A percentile compares a stretch with the other conserved stretches of the same genome.
These are phyloP conservation scores for Microtus oregoni DNA, from an alignment of 2,113 vertebrate species.

Conservation along the genomic window DNA sequence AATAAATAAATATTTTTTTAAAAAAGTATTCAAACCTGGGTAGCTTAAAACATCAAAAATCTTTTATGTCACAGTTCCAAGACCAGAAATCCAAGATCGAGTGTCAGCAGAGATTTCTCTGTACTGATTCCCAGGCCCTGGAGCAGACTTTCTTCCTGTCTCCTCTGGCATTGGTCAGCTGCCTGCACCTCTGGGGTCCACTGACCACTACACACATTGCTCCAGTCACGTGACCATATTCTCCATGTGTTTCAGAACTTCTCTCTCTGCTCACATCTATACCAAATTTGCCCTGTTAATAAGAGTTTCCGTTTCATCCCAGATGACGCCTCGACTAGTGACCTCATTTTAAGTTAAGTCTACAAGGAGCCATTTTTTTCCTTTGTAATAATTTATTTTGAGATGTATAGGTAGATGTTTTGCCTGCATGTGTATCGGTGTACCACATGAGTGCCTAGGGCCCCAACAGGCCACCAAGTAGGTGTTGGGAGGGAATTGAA, in stretches of 20 bases:
- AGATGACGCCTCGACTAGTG: neutral
- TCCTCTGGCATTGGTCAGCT: too few relatives aligned
- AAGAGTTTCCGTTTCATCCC: neutral
- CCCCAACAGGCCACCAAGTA: neutral
- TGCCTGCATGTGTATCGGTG: neutral
- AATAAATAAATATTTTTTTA: too few relatives aligned
- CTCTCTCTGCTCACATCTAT: neutral
- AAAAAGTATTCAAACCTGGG: neutral
- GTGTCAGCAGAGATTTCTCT: neutral
- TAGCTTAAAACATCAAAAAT: neutral
- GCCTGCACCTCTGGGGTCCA: neutral
- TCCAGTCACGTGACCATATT: neutral
- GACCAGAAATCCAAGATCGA: neutral
- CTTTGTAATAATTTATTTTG: neutral
- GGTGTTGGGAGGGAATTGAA: neutral
- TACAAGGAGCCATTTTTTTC: neutral
- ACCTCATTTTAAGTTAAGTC: neutral
- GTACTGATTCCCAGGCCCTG: too few relatives aligned
- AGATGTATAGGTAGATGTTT: neutral
- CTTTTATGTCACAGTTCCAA: neutral
- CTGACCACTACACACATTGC: neutral
- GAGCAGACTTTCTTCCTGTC: neutral
- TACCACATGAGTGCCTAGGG: neutral
- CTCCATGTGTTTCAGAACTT: neutral
- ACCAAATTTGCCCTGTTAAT: neutral